A percentile compares a stretch with the other conserved stretches of the same genome.
phyloP scores from a whole-genome alignment of 2,113 vertebrate genomes.

The Lepidothrix coronata region DNA sequence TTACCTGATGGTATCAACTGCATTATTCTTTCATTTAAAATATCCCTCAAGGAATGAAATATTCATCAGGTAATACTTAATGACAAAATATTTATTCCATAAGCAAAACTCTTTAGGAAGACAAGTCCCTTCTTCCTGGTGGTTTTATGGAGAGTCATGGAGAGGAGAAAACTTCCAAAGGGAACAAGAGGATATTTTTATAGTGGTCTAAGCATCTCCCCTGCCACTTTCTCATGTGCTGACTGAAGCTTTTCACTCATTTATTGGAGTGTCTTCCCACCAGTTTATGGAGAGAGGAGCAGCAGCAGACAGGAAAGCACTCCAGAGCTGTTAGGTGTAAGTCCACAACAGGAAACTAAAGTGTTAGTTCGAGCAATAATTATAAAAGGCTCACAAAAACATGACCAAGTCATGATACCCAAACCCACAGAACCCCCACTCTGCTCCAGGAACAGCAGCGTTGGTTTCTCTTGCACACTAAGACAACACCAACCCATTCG shows the following conservation, averaged over 20 bases:
- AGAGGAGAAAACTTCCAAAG: neutral
- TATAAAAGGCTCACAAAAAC: neutral
- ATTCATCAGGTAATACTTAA: neutral
- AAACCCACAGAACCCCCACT: neutral
- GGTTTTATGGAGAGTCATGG: rapidly evolving
- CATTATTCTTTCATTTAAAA: neutral
- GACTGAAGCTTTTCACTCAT: neutral
- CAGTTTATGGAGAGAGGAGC: neutral
- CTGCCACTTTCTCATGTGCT: neutral
- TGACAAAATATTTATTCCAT: neutral
- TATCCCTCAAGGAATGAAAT: neutral
- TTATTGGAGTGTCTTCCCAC: neutral
- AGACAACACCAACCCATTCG: neutral
- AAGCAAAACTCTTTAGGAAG: neutral
- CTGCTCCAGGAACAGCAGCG: neutral
- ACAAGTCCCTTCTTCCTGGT: neutral
- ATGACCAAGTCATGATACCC: neutral
- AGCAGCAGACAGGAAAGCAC: neutral
- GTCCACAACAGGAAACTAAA: neutral
- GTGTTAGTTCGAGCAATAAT: neutral
- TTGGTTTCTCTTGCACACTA: rapidly evolving
- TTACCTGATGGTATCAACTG: neutral
- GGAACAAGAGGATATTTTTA: neutral
- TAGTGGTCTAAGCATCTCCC: neutral
- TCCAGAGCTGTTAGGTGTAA: neutral